Evolutionary conservation across 2,113 vertebrate genomes (phyloP), one percentile per base, ranked within the genome.

Genomic region (Rhinopomastus cyanomelas): DNA sequence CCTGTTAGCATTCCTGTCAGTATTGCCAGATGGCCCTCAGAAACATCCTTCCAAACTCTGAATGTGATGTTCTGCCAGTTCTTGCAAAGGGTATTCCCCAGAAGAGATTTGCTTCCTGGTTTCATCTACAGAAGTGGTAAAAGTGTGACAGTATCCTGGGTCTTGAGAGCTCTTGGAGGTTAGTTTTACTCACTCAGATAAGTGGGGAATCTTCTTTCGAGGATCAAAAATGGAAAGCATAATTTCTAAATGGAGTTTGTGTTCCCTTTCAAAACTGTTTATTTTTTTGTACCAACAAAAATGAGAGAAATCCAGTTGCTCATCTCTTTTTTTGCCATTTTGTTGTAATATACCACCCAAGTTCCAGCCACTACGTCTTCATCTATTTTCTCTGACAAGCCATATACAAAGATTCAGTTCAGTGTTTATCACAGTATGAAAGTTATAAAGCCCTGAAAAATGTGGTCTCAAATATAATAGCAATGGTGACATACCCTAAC

Each of bases 401-500:
- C 53, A 37, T 74, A 76, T 78, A 88, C 67, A 91, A 92, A 94
- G 72, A 90, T 90, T 78, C 84, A 87, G 53, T 64, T 76, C 57
- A 74, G 55, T 85, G 74, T 93, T 96, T 95, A 89, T 93, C 88
- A 91, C 59, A 73, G 55, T 77, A 77, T 4, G 11, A 88, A 90
- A 93, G 78, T 83, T 90, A 95, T 87, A 90, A 92, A 89, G 39
- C 62, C 65, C 34, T 88, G 85, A 90, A 95, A 95, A 96, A 93
- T 61, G 55, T 87, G 36, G 48, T 86, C 85, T 90, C 73, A 92
- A 78, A 82, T 42, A 66, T 85, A 95, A 89, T 79, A 90, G 68
- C 88, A 95, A 68, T 22, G 16, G 77, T 87, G 79, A 92, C 92
- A 91, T 92, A 75, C 30, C 26, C 79, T 95, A 94, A 96, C 78